phyloP scores from a whole-genome alignment of 2,888 invertebrate species.

The Acanthococcus lagerstroemiae region DNA sequence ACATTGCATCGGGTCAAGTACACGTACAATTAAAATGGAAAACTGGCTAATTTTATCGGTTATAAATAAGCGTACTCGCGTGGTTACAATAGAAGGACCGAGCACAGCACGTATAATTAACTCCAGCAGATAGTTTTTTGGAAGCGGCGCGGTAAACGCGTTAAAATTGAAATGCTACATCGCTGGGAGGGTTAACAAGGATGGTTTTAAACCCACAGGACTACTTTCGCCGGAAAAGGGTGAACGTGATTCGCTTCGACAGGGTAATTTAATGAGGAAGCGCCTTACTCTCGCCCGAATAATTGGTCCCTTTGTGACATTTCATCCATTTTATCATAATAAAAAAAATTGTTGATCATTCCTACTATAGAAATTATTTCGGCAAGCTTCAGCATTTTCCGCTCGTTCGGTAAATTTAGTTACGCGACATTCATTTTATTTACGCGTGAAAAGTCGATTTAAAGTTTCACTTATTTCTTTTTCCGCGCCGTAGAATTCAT shows the following conservation, averaged over 20 bases:
- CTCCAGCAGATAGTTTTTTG: too few relatives aligned
- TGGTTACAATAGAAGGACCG: too few relatives aligned
- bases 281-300: slow-evolving; percentile 1
- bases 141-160: not conserved
- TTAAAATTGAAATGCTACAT: not conserved
- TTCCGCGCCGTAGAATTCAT: too few relatives aligned
- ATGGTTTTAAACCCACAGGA: slow-evolving; percentile 15
- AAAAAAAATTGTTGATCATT: too few relatives aligned
- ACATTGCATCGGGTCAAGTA: too few relatives aligned
- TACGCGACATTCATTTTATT: not conserved
- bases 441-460: not conserved
- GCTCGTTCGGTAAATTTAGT: not conserved
- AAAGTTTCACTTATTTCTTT: too few relatives aligned
- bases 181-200: slow-evolving; percentile 1
- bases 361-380: too few relatives aligned
- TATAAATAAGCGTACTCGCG: too few relatives aligned
- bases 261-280: slow-evolving; percentile 23
- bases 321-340: slow-evolving; percentile 7
- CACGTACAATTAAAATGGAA: too few relatives aligned
- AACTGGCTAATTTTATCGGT: too few relatives aligned
- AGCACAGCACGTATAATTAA: too few relatives aligned
- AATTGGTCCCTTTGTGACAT: slow-evolving; percentile 27
- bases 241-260: slow-evolving; percentile 9
- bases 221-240: slow-evolving; percentile 17
- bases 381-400: not conserved